Conservation (phyloP, 2,113 vertebrate species). For the Lasiurus borealis region DNA sequence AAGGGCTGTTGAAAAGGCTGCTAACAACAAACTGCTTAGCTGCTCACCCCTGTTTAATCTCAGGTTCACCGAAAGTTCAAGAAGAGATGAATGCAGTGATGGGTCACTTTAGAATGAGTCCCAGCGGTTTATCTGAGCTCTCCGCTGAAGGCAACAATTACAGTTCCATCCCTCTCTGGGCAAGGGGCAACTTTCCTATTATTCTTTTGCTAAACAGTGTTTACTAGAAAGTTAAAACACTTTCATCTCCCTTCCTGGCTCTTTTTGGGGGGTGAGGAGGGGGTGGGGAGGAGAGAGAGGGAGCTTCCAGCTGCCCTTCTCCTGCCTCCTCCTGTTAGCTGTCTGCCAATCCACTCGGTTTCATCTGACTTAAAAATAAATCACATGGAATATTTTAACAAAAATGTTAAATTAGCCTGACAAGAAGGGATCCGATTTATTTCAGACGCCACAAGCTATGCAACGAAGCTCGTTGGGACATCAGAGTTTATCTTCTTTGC, state of each 20-base stretch:
- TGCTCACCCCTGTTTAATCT: slow-evolving; percentile 92
- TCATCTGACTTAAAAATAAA: slow-evolving; percentile 73
- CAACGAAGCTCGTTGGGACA: background rate
- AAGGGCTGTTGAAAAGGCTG: slow-evolving; percentile 93
- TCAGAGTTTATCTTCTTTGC: slow-evolving; percentile 61
- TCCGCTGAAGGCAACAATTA: slow-evolving; percentile 89
- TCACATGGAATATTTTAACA: slow-evolving; percentile 52
- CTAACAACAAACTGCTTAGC: slow-evolving; percentile 92
- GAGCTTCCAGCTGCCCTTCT: slow-evolving; percentile 34
- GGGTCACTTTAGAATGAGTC: slow-evolving; percentile 91
- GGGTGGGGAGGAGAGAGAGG: too few relatives aligned
- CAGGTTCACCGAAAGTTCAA: slow-evolving; percentile 93
- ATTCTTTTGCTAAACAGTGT: slow-evolving; percentile 81
- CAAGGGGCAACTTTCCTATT: slow-evolving; percentile 80
- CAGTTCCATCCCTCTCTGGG: slow-evolving; percentile 81
- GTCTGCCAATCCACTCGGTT: slow-evolving; percentile 52
- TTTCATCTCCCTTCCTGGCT: slow-evolving; percentile 68
- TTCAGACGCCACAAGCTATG: slow-evolving; percentile 51
- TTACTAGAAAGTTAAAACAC: slow-evolving; percentile 79
- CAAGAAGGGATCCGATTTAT: slow-evolving; percentile 64
- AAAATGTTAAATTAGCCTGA: slow-evolving; percentile 70
- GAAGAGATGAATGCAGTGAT: slow-evolving; percentile 92
- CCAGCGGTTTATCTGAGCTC: slow-evolving; percentile 89
- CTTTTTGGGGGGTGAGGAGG: background rate
- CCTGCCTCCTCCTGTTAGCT: background rate